Evolutionary conservation across 2,797 vertebrate genomes (phyloP).

Genomic region (Megaceryle alcyon): DNA sequence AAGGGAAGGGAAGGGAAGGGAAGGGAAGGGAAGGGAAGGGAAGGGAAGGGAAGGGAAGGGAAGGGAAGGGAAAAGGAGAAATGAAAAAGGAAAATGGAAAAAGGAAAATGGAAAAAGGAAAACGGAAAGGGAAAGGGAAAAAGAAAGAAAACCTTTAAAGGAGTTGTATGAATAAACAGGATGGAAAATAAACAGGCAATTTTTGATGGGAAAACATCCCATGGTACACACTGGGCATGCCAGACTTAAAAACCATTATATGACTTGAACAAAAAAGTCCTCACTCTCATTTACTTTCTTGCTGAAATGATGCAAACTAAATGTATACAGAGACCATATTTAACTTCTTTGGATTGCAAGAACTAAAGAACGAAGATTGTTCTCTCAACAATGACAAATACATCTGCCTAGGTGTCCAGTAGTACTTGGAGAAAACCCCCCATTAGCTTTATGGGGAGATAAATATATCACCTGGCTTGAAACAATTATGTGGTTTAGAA

Average conservation of each 20-base stretch:
- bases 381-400: background rate
- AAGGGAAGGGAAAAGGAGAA: too few species aligned
- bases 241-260: background rate
- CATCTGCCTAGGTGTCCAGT: accelerated
- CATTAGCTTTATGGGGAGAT: background rate
- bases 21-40: too few species aligned
- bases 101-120: too few species aligned
- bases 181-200: background rate
- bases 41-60: too few species aligned
- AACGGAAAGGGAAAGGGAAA: too few species aligned
- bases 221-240: background rate
- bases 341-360: background rate
- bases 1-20: too few species aligned
- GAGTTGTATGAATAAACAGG: background rate
- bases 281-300: background rate
- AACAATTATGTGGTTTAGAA: background rate
- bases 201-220: background rate
- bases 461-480: background rate
- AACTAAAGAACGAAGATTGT: background rate
- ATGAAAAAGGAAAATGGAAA: too few species aligned
- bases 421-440: background rate
- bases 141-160: too few species aligned
- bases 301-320: background rate
- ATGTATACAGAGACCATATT: background rate
- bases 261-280: background rate